A percentile compares a stretch with the other conserved stretches of the same genome.
Conservation (phyloP, 2,888 invertebrate genomes). For the Trissolcus japonicus region DNA sequence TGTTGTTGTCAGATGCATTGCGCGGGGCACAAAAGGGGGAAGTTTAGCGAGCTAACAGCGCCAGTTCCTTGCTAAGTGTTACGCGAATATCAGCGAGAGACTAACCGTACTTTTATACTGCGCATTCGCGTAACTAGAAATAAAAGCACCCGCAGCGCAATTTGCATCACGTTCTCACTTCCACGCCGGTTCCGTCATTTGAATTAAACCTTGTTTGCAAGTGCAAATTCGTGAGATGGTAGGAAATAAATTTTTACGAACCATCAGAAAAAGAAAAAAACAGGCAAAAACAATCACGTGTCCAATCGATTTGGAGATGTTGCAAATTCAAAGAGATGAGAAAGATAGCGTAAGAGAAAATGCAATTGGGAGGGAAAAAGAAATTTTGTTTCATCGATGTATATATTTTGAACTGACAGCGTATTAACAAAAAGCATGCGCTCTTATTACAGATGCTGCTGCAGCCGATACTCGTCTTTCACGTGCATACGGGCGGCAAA, state of each 20-base stretch:
- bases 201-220: too few species aligned
- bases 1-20: conserved; percentile 38
- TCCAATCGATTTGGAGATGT: too few species aligned
- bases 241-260: too few species aligned
- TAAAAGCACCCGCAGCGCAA: conserved; percentile 33
- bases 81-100: conserved; percentile 37
- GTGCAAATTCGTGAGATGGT: too few species aligned
- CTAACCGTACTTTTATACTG: conserved; percentile 49
- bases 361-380: neutral
- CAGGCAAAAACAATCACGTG: too few species aligned
- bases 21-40: conserved; percentile 34
- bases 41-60: conserved; percentile 45
- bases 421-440: conserved; percentile 56
- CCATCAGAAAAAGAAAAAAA: too few species aligned
- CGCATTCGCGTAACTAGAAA: conserved; percentile 43
- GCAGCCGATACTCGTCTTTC: conserved; percentile 59
- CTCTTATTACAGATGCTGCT: conserved; percentile 67
- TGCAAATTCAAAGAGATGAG: too few species aligned
- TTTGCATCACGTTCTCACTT: conserved; percentile 6
- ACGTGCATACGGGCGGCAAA: conserved; percentile 63
- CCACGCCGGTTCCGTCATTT: too few species aligned
- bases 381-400: conserved; percentile 12
- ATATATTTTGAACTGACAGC: conserved; percentile 18
- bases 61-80: conserved; percentile 38
- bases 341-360: too few species aligned